These are phyloP conservation scores for Aurelia coerulea DNA, from an alignment of 30 jellyfish, hydroid and myxozoan species.

Conservation along the genomic window DNA sequence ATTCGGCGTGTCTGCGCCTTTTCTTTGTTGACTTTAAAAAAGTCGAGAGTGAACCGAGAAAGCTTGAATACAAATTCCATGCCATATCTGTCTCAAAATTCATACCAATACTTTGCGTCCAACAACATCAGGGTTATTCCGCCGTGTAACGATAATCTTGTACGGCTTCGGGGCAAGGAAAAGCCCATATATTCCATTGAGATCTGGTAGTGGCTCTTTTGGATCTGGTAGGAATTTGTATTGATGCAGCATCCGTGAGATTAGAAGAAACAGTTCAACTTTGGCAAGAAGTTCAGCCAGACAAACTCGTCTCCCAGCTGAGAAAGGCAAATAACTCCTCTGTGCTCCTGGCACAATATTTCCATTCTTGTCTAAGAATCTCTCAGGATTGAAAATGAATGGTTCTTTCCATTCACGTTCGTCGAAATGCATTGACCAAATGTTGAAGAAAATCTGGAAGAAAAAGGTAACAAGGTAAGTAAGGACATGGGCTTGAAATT, in stretches of 20 bases:
- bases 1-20: no score
- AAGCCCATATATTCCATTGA: constrained; percentile 80
- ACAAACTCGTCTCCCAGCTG: constrained; percentile 89
- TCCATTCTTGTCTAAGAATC: constrained; percentile 74
- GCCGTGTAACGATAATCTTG: constrained; percentile 40
- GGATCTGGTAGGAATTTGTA: constrained; percentile 74
- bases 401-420: constrained; percentile 82
- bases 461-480: not conserved
- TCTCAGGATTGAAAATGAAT: constrained; percentile 65
- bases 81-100: no score
- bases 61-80: no score
- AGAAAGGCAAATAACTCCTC: constrained; percentile 76
- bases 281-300: constrained; percentile 85
- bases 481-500: no score
- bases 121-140: constrained; percentile 15
- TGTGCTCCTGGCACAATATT: constrained; percentile 75
- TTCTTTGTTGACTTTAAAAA: no score
- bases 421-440: constrained; percentile 78
- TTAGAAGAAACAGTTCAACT: constrained; percentile 71
- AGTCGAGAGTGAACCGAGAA: no score
- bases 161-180: constrained; percentile 82
- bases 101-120: not conserved
- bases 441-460: constrained; percentile 69
- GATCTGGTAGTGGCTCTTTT: constrained; percentile 75
- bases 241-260: constrained; percentile 64